Conservation (phyloP, 2,888 invertebrate genomes). For the Galerucella calmariensis region DNA sequence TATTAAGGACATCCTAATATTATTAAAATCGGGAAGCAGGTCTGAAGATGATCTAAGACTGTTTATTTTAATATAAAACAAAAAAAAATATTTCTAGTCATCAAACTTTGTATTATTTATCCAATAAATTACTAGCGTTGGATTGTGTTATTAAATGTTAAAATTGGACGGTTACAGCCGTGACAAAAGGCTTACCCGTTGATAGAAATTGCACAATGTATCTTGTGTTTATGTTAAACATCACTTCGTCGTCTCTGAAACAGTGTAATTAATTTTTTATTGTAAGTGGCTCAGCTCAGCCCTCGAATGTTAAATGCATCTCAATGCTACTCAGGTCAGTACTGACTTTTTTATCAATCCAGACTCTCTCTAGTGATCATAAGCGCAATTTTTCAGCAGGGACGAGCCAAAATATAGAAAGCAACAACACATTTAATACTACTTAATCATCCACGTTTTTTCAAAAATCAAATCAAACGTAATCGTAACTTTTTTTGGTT, state of each 20-base stretch:
- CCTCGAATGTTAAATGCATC: slow-evolving; percentile 2
- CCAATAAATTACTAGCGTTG: neutral
- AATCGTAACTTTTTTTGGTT: too few species aligned
- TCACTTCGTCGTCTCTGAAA: slow-evolving; percentile 5
- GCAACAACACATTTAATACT: too few species aligned
- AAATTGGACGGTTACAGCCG: neutral
- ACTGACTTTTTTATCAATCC: neutral
- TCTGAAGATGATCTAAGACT: neutral
- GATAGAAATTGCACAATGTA: slow-evolving; percentile 10
- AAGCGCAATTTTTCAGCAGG: too few species aligned
- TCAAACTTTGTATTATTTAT: neutral
- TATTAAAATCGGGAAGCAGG: too few species aligned
- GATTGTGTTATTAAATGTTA: neutral
- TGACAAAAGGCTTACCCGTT: slow-evolving; percentile 7
- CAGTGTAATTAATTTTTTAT: slow-evolving; percentile 1
- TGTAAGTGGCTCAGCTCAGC: slow-evolving; percentile 1
- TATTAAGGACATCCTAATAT: too few species aligned
- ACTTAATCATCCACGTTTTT: too few species aligned
- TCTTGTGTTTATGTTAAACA: slow-evolving; percentile 5
- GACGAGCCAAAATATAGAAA: too few species aligned
- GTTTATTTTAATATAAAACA: neutral
- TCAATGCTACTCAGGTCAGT: neutral
- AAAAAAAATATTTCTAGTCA: too few species aligned
- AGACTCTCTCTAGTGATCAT: neutral
- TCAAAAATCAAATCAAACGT: too few species aligned